phyloP scores from a whole-genome alignment of 2,888 invertebrate genomes.

The Steinernema hermaphroditum region DNA sequence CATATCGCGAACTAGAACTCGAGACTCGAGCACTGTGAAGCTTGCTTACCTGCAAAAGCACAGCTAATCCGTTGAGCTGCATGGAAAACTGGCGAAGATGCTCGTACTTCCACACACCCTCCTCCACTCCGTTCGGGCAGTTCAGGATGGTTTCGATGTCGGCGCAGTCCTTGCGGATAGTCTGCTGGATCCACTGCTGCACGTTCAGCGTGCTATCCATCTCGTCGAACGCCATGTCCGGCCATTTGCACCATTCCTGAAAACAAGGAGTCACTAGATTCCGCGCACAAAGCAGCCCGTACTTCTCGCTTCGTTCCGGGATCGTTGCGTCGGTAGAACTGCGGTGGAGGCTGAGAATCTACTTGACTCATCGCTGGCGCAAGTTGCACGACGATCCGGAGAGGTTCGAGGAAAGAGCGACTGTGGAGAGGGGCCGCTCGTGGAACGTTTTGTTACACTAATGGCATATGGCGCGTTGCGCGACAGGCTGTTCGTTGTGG shows the following conservation, averaged over 20 bases:
- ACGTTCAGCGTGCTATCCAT: slow-evolving; percentile 99
- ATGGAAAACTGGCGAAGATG: slow-evolving; percentile 98
- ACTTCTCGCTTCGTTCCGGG: slow-evolving; percentile 4
- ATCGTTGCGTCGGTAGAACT: not conserved
- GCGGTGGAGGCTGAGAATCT: not conserved
- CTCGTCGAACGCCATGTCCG: slow-evolving; percentile 95
- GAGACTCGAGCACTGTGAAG: too few relatives aligned
- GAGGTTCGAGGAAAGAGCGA: too few relatives aligned
- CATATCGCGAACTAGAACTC: too few relatives aligned
- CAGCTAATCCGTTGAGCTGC: slow-evolving; percentile 97
- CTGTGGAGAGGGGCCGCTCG: too few relatives aligned
- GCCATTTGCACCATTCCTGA: slow-evolving; percentile 95
- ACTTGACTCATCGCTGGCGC: slow-evolving; percentile 1
- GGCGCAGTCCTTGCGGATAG: slow-evolving; percentile 86
- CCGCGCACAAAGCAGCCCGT: not conserved
- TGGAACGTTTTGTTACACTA: too few relatives aligned
- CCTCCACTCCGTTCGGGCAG: slow-evolving; percentile 76
- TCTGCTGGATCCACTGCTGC: slow-evolving; percentile 97
- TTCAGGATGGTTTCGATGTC: slow-evolving; percentile 90
- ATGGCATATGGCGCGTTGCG: too few relatives aligned
- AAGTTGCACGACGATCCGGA: too few relatives aligned
- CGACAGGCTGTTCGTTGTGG: too few relatives aligned
- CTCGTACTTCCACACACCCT: slow-evolving; percentile 97
- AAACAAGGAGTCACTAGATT: not conserved
- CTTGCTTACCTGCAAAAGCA: slow-evolving; percentile 78